Base-by-base conservation (phyloP, 2,113 vertebrate genomes). In the Hylia prasina region DNA sequence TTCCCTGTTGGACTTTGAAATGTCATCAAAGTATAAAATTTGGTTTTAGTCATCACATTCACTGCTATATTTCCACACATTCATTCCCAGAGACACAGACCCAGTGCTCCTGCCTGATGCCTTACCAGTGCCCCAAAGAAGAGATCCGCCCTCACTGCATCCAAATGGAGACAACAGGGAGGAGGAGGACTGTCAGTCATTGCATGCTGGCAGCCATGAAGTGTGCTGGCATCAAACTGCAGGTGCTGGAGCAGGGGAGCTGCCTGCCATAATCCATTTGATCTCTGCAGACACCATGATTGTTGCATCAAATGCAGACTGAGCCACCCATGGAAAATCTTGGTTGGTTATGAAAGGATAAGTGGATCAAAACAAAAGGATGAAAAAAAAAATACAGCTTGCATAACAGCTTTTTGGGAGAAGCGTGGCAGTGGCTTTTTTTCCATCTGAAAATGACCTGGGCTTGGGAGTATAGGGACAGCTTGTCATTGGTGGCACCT, bases 81-180 rank as follows among this genome's bases (percentile, higher is more conserved):
- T 87, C 27, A 15, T 95, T 87, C 19, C 23, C 78, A 97, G 97
- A 89, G 47, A 69, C 63, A 6, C 80, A 65, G 73, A 94, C 58
- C 27, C 90, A 65, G 24, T 98, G 98, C 39, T 42, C 57, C 82
- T 98, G 98, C 89, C 80, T 98, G n/a, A 58, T 98, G 78, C 98
- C 98, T 35, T 76, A 92, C 37, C 97, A 97, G 75, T 98, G 98
- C 40, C 79, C 94, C 35, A 97, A 53, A 78, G 96, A 87, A 25
- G 97, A 94, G 6, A 76, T n/a, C 14, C 90, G 3, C 16, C 23
- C 87, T 85, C 97, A 97, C 77, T 98, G 98, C 42, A 71, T 98
- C 70, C 96, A 25, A 28, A 66, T 97, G 15, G 82, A 90, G 47
- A 93, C 51, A 0, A 89, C 89, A 5, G 48, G 45, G 27, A 97